Percentiles rank a stretch among this genome's conserved stretches.
phyloP scores from a whole-genome alignment of 1,140 invertebrate species.

The Bombus pascuorum region DNA sequence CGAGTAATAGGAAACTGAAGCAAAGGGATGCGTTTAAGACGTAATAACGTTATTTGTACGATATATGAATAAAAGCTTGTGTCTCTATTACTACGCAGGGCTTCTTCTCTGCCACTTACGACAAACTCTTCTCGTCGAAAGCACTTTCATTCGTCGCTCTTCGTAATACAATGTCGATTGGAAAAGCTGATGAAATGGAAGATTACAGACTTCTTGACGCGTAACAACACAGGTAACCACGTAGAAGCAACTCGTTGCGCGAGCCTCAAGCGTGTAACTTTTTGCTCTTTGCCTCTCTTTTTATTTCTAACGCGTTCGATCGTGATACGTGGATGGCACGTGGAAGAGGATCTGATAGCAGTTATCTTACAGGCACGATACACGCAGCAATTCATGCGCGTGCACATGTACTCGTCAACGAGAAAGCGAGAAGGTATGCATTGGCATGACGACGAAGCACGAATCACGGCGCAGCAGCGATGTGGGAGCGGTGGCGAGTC shows the following conservation, averaged over 20 bases:
- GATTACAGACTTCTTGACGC: background rate
- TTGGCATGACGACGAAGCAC: background rate
- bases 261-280: background rate
- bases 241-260: background rate
- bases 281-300: background rate
- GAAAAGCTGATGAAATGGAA: background rate
- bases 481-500: background rate
- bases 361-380: constrained; percentile 4
- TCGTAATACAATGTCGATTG: background rate
- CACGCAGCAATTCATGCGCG: constrained; percentile 17
- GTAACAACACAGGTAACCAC: background rate
- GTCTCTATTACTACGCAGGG: too few relatives aligned
- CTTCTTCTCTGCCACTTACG: background rate
- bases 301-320: background rate
- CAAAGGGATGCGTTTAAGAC: background rate
- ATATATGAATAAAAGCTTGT: too few relatives aligned
- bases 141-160: background rate
- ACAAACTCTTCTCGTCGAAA: background rate
- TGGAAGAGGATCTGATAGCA: background rate
- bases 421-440: background rate
- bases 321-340: constrained; percentile 8
- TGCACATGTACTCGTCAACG: constrained; percentile 6
- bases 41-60: too few relatives aligned
- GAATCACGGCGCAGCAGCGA: constrained; percentile 39
- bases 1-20: too few relatives aligned